Percentiles rank a stretch among this genome's conserved stretches.
Evolutionary conservation across 2,113 vertebrate species (phyloP).

Genomic region (Oryzias woworae): DNA sequence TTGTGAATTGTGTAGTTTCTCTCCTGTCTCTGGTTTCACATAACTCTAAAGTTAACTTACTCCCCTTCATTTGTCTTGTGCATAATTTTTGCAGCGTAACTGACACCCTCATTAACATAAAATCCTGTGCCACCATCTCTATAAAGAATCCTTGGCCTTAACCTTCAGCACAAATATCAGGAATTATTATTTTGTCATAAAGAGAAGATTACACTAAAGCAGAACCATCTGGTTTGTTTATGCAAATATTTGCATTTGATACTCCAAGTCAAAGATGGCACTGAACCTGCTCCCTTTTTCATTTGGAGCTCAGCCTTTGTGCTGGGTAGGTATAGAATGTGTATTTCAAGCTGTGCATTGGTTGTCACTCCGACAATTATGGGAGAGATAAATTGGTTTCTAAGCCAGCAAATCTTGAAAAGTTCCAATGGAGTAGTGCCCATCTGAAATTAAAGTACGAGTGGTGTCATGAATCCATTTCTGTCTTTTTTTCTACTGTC

Average conservation of each 20-base stretch:
- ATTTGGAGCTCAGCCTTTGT: constrained; percentile 5
- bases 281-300: constrained; percentile 10
- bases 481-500: not conserved
- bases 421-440: not conserved
- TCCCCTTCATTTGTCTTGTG: too few relatives aligned
- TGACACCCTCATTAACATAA: not conserved
- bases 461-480: not conserved
- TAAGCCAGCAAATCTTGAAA: constrained; percentile 9
- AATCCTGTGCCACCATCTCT: not conserved
- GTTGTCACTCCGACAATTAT: not conserved
- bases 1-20: too few relatives aligned
- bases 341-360: constrained; percentile 10
- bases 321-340: constrained; percentile 4
- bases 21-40: too few relatives aligned
- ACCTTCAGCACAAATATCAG: not conserved
- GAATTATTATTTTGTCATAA: not conserved
- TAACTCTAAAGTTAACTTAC: too few relatives aligned
- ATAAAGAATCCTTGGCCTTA: not conserved
- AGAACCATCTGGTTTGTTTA: constrained; percentile 2
- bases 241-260: constrained; percentile 2
- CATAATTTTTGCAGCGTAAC: too few relatives aligned
- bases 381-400: constrained; percentile 6
- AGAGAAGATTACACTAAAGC: not conserved
- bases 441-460: not conserved
- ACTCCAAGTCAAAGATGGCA: constrained; percentile 1